These are phyloP conservation scores for Saguinus midas DNA, from an alignment of 2,113 vertebrate genomes.

Conservation along the genomic window DNA sequence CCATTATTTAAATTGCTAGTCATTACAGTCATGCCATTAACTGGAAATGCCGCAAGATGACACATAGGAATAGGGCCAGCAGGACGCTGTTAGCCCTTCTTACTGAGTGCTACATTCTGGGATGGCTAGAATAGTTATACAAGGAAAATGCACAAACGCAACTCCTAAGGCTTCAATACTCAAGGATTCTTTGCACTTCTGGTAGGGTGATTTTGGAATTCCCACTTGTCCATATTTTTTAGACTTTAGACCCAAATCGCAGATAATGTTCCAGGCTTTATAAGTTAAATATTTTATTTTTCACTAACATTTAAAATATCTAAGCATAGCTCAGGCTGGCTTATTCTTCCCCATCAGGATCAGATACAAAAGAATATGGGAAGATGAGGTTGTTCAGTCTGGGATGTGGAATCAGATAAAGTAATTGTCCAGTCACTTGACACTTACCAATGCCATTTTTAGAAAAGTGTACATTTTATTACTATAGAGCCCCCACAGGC, in stretches of 20 bases:
- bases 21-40: constrained; percentile 72
- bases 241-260: not conserved
- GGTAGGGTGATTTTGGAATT: not conserved
- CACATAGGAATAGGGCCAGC: constrained; percentile 33
- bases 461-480: constrained; percentile 32
- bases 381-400: not conserved
- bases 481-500: not conserved
- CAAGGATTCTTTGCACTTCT: not conserved
- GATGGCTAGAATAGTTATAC: not conserved
- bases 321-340: not conserved
- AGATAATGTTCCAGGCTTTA: not conserved
- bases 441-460: constrained; percentile 36
- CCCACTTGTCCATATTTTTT: not conserved
- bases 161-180: not conserved
- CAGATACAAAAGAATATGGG: not conserved
- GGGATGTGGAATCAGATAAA: not conserved
- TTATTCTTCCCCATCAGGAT: constrained; percentile 21
- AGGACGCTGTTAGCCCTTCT: constrained; percentile 30
- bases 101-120: not conserved
- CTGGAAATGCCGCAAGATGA: constrained; percentile 56
- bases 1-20: constrained; percentile 78
- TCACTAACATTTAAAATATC: not conserved
- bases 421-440: not conserved
- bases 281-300: not conserved
- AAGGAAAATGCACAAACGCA: not conserved